Evolutionary conservation across 1,140 invertebrate genomes (phyloP), one percentile per base, ranked within the genome.

Genomic region (Monomorium pharaonis): DNA sequence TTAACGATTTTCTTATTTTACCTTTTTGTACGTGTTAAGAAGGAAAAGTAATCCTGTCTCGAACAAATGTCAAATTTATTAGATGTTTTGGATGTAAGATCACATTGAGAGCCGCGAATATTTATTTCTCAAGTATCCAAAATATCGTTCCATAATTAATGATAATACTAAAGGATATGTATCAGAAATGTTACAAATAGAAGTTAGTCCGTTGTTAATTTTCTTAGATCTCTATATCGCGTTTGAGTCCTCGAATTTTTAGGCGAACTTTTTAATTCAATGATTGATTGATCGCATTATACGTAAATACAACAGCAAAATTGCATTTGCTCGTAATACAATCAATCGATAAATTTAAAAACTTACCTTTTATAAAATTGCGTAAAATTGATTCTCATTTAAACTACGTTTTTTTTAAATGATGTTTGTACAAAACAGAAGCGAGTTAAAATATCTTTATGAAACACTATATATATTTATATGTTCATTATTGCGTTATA

Each of bases 111-210:
- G 5, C 5, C n/a, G 51, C 33, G 33, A 56, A 56, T 58, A 27
- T 75, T 75, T 18, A 58, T 58, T 58, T 75, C 72, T 76, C 30
- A 42, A 37, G 33, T 60, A 72, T 37, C 10, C 21, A 58, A 16
- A 24, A 60, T 76, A 76, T 75, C 3, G 3, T 74, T 75, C 30
- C 4, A 42, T 56, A 33, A 14, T 21, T 30, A 33, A 33, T 56
- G 2, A 6, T 42, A 58, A 37, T 56, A 27, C 3, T 54, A 72
- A 33, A 5, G 6, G 51, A 51, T 33, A 49, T 49, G 24, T 42
- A 47, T 47, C 4, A 56, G 30, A 74, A 56, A 58, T 56, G 12
- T 75, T 7, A 37, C 14, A 14, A 33, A 56, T 33, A 75, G 12
- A 60, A 30, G 27, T 70, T 24, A 67, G 6, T 33, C 37, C 49